These are phyloP conservation scores for Odocoileus virginianus DNA, from an alignment of 2,113 vertebrate genomes.

Conservation along the genomic window DNA sequence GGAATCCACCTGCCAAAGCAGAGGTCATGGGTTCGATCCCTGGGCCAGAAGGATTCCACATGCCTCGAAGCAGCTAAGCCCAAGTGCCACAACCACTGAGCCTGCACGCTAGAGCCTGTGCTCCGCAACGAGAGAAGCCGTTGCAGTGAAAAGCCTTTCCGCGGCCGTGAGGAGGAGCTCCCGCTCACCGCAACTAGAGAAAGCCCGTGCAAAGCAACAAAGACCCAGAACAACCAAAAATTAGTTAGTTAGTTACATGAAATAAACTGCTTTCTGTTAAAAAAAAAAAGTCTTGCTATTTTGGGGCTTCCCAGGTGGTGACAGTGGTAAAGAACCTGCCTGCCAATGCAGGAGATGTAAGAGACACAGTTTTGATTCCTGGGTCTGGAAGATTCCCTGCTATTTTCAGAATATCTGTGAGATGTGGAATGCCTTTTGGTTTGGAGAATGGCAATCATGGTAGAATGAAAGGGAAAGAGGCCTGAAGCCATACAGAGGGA, in stretches of 20 bases:
- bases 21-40: not conserved
- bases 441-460: not conserved
- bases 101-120: not conserved
- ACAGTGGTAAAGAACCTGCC: not conserved
- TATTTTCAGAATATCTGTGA: not conserved
- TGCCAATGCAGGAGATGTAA: not conserved
- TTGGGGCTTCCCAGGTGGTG: not conserved
- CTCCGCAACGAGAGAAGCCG: not conserved
- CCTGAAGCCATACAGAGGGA: not conserved
- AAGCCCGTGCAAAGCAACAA: not conserved
- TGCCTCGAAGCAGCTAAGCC: not conserved
- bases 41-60: not conserved
- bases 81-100: not conserved
- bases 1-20: not conserved
- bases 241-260: not conserved
- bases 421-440: not conserved
- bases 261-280: not conserved
- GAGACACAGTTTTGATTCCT: not conserved
- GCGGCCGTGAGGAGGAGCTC: not conserved
- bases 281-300: not conserved
- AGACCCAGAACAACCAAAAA: not conserved
- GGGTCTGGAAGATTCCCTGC: not conserved
- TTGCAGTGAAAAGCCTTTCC: not conserved
- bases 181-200: not conserved
- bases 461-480: not conserved